These are phyloP conservation scores for Phocoena phocoena DNA, from an alignment of 2,113 vertebrate species.

Conservation along the genomic window DNA sequence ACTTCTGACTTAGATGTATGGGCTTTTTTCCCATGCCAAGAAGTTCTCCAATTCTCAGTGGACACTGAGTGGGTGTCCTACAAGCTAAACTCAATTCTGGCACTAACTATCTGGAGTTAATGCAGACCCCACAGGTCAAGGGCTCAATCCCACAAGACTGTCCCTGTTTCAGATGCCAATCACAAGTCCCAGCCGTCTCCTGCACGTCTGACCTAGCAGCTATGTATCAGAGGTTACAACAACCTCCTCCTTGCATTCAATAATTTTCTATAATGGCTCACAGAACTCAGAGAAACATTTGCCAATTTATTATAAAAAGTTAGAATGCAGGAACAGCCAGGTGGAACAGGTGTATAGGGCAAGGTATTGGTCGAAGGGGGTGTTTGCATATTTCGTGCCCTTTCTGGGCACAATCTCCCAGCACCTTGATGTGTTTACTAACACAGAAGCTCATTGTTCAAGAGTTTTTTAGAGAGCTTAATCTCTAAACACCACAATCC, in stretches of 20 bases:
- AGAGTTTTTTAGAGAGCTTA: neutral
- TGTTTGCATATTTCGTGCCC: neutral
- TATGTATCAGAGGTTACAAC: neutral
- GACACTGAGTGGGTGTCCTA: neutral
- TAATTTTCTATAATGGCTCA: neutral
- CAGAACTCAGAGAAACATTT: neutral
- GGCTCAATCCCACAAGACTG: neutral
- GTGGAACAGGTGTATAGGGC: neutral
- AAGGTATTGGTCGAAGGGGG: neutral
- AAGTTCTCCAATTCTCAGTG: neutral
- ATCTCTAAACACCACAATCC: neutral
- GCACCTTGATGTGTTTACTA: neutral
- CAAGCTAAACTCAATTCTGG: neutral
- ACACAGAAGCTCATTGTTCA: neutral
- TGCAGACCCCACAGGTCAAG: neutral
- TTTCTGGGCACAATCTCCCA: neutral
- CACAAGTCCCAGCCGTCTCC: fast-evolving
- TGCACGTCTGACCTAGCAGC: neutral
- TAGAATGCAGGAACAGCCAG: neutral
- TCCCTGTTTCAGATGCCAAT: neutral
- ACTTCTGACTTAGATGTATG: neutral
- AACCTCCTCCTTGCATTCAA: neutral
- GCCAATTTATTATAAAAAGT: neutral
- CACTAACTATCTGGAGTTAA: neutral
- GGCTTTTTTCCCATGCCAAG: neutral